Base-by-base conservation (phyloP, 2,888 invertebrate genomes). In the Synanthedon andrenaeformis region DNA sequence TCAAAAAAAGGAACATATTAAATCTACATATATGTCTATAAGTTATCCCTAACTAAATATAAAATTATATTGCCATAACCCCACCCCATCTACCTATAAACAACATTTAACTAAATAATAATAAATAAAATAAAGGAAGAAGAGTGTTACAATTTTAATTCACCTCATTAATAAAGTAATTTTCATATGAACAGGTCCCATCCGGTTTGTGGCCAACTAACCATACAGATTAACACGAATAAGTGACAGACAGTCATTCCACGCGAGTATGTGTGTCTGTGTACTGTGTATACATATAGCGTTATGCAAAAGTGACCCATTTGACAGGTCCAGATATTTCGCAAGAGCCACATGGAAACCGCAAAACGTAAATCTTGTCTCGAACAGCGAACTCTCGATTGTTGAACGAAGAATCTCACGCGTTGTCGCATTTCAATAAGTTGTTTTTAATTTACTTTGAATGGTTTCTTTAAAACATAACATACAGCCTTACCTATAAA, bases 131-230 rank as follows among this genome's bases (percentile, higher is more conserved):
- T 2, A 17, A 35, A 35, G 35, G 8, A 35, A 10, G 35, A 8
- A 35, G 35, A 35, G 35, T 35, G 35, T 35, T 35, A 35, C 10
- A 35, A 35, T 35, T 35, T 35, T 35, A 35, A 35, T 35, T 35
- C 35, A 35, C 35, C 35, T 51, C 51, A 51, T 53, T 10, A 11
- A 5, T 23, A 12, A 12, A 13, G 42, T 52, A 52, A 56, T 54
- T 54, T 52, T 51, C 51, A 23, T 23, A 28, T 48, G 23, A 50
- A 14, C 50, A 51, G 52, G 52, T 54, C 54, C 50, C 42, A 45
- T 45, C 48, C 42, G 48, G 55, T 56, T 55, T 52, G 42, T 49
- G 19, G 55, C 52, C 56, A 59, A 58, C 54, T 54, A 58, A 52
- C 35, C 49, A 42, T 49, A 54, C 49, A 57, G 57, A 60, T 57